These are phyloP conservation scores for Lepus americanus DNA, from an alignment of 2,113 vertebrate genomes.

Conservation along the genomic window DNA sequence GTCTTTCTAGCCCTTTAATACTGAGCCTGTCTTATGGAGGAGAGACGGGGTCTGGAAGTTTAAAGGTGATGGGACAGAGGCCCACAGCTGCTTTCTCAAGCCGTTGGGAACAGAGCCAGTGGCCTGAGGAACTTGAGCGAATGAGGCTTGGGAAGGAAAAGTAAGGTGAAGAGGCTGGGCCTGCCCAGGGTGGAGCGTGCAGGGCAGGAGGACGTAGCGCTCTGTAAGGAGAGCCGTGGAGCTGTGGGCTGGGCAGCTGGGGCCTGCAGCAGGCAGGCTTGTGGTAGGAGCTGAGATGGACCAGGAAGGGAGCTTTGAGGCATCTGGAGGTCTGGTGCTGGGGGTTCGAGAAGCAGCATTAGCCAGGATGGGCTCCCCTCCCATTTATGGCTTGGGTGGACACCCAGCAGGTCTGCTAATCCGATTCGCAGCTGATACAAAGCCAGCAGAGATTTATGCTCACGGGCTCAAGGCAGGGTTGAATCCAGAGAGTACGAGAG, in stretches of 20 bases:
- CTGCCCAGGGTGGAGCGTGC: neutral
- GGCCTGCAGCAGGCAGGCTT: neutral
- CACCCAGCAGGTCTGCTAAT: conserved; percentile 5
- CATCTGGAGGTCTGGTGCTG: neutral
- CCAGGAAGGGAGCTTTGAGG: neutral
- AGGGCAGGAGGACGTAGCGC: conserved; percentile 62
- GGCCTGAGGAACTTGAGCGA: neutral
- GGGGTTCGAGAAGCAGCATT: conserved; percentile 7
- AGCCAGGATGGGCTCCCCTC: neutral
- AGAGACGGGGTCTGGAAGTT: neutral
- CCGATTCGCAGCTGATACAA: conserved; percentile 50
- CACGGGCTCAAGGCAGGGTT: neutral
- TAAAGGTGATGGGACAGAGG: neutral
- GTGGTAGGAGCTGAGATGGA: conserved; percentile 25
- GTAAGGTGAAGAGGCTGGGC: conserved; percentile 7
- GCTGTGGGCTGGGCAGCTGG: neutral
- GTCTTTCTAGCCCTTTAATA: conserved; percentile 50
- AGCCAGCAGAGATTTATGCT: conserved; percentile 51
- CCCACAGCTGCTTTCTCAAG: neutral
- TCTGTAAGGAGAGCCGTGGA: neutral
- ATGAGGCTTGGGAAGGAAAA: conserved; percentile 19
- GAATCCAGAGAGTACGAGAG: neutral
- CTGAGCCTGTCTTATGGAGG: neutral
- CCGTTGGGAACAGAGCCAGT: neutral
- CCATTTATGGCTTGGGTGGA: neutral